Percentiles rank a stretch among this genome's conserved stretches.
Conservation (phyloP, 2,888 invertebrate genomes). For the Morpho achilles region DNA sequence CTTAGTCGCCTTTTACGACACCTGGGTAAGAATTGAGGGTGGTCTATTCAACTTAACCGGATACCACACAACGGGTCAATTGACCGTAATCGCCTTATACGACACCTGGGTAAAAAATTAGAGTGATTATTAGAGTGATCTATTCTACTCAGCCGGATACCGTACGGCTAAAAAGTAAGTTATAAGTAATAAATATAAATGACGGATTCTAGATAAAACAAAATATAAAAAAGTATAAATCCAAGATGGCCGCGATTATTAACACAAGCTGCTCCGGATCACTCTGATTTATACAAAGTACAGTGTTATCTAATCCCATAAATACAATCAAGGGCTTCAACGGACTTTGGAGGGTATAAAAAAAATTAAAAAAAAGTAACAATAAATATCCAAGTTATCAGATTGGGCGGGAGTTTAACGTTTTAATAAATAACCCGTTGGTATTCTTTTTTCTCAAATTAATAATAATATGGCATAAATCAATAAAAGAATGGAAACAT, state of each 20-base stretch:
- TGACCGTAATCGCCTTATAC: no score
- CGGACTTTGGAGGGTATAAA: slow-evolving; percentile 21
- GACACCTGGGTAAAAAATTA: no score
- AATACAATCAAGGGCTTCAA: slow-evolving; percentile 11
- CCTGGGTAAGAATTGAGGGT: no score
- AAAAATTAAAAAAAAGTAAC: slow-evolving; percentile 37
- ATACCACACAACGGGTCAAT: no score
- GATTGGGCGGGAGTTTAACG: slow-evolving; percentile 64
- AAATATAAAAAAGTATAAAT: no score
- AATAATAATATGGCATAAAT: slow-evolving; percentile 77
- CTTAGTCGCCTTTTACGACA: no score
- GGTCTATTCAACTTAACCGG: no score
- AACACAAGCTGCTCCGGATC: background rate
- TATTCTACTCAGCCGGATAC: no score
- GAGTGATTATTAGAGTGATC: no score
- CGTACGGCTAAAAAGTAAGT: no score
- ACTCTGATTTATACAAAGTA: slow-evolving; percentile 14
- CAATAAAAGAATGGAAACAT: slow-evolving; percentile 75
- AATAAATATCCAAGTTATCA: slow-evolving; percentile 62
- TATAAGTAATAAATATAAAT: no score
- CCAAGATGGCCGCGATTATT: background rate
- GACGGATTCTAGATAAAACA: no score
- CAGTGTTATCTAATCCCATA: slow-evolving; percentile 26
- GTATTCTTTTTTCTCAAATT: slow-evolving; percentile 55
- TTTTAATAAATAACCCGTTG: slow-evolving; percentile 65